Percentiles rank a stretch among this genome's conserved stretches.
These are phyloP conservation scores for Okamejei kenojei DNA, from an alignment of 2,797 vertebrate species.

Conservation along the genomic window DNA sequence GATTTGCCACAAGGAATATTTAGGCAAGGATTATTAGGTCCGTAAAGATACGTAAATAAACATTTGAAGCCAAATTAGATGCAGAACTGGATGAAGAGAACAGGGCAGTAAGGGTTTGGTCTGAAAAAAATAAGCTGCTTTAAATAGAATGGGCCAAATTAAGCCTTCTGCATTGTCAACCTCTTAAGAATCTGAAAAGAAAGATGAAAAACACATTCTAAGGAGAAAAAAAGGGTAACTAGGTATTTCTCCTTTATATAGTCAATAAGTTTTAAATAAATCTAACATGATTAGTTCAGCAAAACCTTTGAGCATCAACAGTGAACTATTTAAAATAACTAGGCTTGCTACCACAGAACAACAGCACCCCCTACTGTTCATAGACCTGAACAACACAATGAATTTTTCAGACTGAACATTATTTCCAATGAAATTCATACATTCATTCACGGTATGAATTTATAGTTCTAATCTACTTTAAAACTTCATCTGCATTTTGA, in stretches of 20 bases:
- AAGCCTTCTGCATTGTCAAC: not conserved
- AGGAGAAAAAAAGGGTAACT: not conserved
- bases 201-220: not conserved
- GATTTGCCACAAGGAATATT: not conserved
- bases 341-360: not conserved
- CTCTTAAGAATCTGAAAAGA: not conserved
- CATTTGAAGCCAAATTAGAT: not conserved
- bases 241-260: not conserved
- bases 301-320: not conserved
- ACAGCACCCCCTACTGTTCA: conserved; percentile 13
- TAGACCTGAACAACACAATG: not conserved
- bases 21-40: not conserved
- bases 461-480: not conserved
- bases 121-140: not conserved
- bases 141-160: not conserved
- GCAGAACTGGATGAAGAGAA: not conserved
- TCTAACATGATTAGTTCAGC: not conserved
- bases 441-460: too few species aligned
- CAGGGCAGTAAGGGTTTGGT: not conserved
- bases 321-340: not conserved
- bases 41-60: not conserved
- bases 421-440: too few species aligned
- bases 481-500: not conserved
- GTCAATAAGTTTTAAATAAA: not conserved
- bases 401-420: not conserved